Base-by-base conservation (phyloP, 2,888 invertebrate species). In the Acanthacorydalis orientalis region DNA sequence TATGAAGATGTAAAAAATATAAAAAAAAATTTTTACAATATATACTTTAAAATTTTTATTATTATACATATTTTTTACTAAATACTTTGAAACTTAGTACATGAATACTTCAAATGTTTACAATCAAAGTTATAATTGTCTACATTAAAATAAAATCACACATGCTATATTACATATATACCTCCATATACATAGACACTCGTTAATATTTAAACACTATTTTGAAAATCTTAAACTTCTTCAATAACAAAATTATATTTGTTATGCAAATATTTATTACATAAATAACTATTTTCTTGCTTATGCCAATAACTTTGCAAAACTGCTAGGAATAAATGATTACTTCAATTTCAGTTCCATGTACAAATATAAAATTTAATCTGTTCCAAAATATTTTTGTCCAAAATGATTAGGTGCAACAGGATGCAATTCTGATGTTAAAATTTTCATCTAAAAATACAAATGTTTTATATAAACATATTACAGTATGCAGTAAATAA, bases 341-440 rank as follows among this genome's bases (percentile, higher is more conserved):
- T 6, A 23, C 6, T 23, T 23, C 23, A 23, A 4, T 23, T 23
- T 23, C 3, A 23, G 6, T 23, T 23, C 23, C 6, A 23, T 23
- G 6, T 23, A 4, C 23, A 23, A 4, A 23, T 6, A 23, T n/a
- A 23, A 23, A 14, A 44, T 8, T 42, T 43, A 97, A 70, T 96
- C 96, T 48, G 97, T 97, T 54, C 97, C 97, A 70, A 98, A 98
- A 69, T 98, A 98, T 66, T 91, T 95, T 68, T 90, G 89, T 46
- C 97, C 96, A 68, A 98, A 98, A 67, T 97, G 96, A 69, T 91
- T 93, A 8, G 97, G 97, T 8, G 95, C 92, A 2, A 93, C 83
- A 1, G 84, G 84, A 64, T 95, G 89, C 31, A 98, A 75, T 65
- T 98, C 97, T 0, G 96, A 91, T 0, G 97, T 95, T 49, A 98